Base-by-base conservation (phyloP, 2,797 vertebrate species). In the Peromyscus nudipes region DNA sequence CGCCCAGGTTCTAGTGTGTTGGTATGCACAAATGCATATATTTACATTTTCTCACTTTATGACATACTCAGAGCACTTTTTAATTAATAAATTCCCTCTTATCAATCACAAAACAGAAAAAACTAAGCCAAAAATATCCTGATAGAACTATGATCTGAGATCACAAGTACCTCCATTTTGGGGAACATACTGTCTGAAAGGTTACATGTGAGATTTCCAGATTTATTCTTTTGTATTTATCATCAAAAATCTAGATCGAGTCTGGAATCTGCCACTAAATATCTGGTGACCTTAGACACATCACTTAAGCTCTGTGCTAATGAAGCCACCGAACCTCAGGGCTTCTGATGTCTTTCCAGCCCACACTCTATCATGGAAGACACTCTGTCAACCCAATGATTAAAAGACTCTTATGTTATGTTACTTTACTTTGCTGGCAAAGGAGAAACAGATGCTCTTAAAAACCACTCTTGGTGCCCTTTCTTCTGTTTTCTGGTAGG, bases 371-470 rank as follows among this genome's bases (percentile, higher is more conserved):
- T 49, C 77, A 37, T 80, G 83, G 95, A 91, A 95, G 93, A 92
- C 11, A 86, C 46, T 80, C 91, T 91, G 88, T 81, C 92, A 84
- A 95, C 49, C 86, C 94, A 75, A 67, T 94, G 96, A 96, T 88
- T 91, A 96, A 95, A 96, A 96, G 95, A 29, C 89, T 90, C 80
- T 96, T 89, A 81, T 13, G 76, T 96, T 96, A 87, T 86, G 62
- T 64, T 92, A 31, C 37, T 95, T 94, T 55, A 89, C 88, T 97
- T 69, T 95, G 95, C 64, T 90, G 93, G 91, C 94, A 97, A 95
- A 97, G 76, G 94, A 97, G 82, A 96, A 97, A 95, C 96, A 96
- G 90, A 96, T 97, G 96, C 73, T 92, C 97, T 49, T 52, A 52
- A 83, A 93, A 64, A 55, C 0, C n/a, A 34, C 55, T 40, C 90